Percentiles rank a stretch among this genome's conserved stretches.
These are phyloP conservation scores for Phoebastria nigripes DNA, from an alignment of 2,797 vertebrate genomes.

Conservation along the genomic window DNA sequence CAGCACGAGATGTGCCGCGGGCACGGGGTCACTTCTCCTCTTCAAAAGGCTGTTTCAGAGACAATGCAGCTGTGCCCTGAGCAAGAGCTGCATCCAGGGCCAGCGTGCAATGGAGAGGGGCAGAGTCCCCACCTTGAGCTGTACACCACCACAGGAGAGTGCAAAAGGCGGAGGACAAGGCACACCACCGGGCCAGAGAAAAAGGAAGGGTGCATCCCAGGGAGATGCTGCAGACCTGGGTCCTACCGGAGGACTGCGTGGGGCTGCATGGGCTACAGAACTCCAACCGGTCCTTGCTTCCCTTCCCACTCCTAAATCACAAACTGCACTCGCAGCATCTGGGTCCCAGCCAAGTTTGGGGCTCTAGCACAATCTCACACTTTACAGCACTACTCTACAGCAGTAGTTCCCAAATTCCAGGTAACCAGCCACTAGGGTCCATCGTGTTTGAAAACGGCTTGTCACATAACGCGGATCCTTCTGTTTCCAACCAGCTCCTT, in stretches of 20 bases:
- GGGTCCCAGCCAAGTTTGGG: neutral
- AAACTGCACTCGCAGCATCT: neutral
- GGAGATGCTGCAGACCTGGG: neutral
- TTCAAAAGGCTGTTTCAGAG: neutral
- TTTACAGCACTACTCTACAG: neutral
- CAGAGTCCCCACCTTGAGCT: neutral
- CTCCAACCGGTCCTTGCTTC: accelerated
- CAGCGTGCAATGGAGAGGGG: accelerated
- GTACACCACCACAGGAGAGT: accelerated
- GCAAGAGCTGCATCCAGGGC: neutral
- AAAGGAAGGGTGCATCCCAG: neutral
- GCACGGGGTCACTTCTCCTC: neutral
- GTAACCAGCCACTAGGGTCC: accelerated
- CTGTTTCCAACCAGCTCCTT: neutral
- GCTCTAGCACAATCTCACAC: neutral
- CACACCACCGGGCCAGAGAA: accelerated
- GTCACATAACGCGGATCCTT: accelerated
- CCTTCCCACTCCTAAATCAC: neutral
- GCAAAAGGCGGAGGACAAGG: neutral
- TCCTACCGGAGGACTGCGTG: neutral
- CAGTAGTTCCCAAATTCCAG: neutral
- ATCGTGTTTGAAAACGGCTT: neutral
- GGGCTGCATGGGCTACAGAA: neutral
- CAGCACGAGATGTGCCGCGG: neutral
- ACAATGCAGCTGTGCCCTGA: neutral